phyloP scores from a whole-genome alignment of 2,113 vertebrate species.

The Toxotes chatareus region DNA sequence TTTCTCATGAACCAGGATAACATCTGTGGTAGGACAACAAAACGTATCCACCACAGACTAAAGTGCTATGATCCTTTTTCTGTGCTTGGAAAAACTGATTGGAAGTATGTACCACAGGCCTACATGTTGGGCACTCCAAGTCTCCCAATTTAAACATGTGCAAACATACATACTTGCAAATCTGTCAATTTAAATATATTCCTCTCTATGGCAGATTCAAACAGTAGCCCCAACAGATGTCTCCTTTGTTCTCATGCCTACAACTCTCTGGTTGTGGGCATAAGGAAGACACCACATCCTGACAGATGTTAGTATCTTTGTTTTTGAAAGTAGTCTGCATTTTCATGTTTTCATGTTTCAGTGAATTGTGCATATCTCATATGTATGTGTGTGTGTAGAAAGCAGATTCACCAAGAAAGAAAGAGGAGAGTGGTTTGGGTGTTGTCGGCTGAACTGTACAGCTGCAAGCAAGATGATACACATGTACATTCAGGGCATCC shows the following conservation, averaged over 20 bases:
- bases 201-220: background rate
- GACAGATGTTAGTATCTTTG: conserved; percentile 39
- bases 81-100: background rate
- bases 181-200: conserved; percentile 7
- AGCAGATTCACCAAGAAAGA: background rate
- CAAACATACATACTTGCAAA: background rate
- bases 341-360: background rate
- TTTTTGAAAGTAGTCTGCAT: conserved; percentile 7
- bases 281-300: conserved; percentile 38
- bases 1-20: background rate
- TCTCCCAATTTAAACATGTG: background rate
- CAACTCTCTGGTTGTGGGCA: conserved; percentile 18
- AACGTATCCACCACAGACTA: background rate
- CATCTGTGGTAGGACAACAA: background rate
- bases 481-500: conserved; percentile 23
- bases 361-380: background rate
- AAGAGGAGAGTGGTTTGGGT: background rate
- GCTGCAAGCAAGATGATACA: conserved; percentile 33
- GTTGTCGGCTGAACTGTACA: conserved; percentile 38
- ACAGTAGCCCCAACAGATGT: conserved; percentile 36
- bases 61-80: background rate
- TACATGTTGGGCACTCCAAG: background rate
- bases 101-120: background rate
- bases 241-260: conserved; percentile 17
- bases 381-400: background rate